These are phyloP conservation scores for Pollachius pollachius DNA, from an alignment of 2,113 vertebrate genomes.

Conservation along the genomic window DNA sequence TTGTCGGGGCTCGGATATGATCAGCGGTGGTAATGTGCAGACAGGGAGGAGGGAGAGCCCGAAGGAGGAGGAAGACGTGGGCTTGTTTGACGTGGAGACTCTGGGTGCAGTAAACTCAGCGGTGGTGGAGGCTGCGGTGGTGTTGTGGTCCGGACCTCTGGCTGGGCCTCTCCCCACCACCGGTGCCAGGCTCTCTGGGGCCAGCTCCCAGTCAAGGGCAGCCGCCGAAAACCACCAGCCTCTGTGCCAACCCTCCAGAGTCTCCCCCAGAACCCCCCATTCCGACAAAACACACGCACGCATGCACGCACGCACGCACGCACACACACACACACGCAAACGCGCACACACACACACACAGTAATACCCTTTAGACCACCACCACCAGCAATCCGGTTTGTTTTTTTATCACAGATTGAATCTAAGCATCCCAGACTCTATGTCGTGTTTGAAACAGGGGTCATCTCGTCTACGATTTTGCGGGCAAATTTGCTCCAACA, in stretches of 20 bases:
- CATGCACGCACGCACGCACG: constrained; percentile 30
- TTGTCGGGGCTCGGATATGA: background rate
- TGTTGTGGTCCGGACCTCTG: constrained; percentile 50
- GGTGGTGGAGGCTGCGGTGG: constrained; percentile 34
- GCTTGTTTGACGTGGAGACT: constrained; percentile 32
- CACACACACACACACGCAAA: background rate
- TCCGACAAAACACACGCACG: background rate
- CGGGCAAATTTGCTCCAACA: no score
- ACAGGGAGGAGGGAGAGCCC: constrained; percentile 3
- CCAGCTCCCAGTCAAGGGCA: constrained; percentile 46
- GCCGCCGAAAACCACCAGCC: background rate
- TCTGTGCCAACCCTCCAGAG: constrained; percentile 29
- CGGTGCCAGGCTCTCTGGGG: constrained; percentile 54
- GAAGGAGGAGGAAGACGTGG: background rate
- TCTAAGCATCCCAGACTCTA: constrained; percentile 29
- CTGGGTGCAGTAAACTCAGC: constrained; percentile 19
- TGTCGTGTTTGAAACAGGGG: constrained; percentile 31
- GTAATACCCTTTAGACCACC: constrained; percentile 27
- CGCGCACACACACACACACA: constrained; percentile 39
- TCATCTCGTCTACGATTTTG: no score
- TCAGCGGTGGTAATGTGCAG: background rate
- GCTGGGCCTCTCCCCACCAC: constrained; percentile 48
- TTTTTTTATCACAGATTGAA: constrained; percentile 43
- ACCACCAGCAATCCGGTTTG: constrained; percentile 48
- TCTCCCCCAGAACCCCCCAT: background rate